These are phyloP conservation scores for Ellobium chinense DNA, from an alignment of 2,888 invertebrate genomes.

Conservation along the genomic window DNA sequence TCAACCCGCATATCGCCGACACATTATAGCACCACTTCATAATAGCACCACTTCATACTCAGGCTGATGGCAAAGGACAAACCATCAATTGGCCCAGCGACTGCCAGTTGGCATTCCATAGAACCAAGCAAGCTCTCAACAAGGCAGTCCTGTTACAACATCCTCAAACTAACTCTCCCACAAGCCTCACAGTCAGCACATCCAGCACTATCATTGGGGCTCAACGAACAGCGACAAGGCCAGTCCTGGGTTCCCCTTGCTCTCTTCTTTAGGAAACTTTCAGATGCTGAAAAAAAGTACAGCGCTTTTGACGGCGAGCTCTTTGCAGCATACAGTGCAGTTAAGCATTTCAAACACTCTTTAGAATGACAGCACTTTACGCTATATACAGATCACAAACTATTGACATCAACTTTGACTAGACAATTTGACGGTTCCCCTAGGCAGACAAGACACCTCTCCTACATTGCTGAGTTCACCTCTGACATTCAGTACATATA, in stretches of 20 bases:
- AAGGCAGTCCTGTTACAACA: slow-evolving; percentile 28
- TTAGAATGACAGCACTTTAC: slow-evolving; percentile 17
- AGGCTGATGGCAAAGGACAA: slow-evolving; percentile 33
- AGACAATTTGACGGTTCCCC: slow-evolving; percentile 26
- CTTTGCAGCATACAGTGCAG: slow-evolving; percentile 1
- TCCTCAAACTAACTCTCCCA: slow-evolving; percentile 26
- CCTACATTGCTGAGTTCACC: slow-evolving; percentile 29
- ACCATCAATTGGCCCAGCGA: slow-evolving; percentile 21
- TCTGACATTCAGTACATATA: slow-evolving; percentile 20
- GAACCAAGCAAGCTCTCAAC: slow-evolving; percentile 31
- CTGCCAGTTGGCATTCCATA: slow-evolving; percentile 29
- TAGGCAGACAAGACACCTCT: slow-evolving; percentile 34
- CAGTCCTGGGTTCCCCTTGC: slow-evolving; percentile 35
- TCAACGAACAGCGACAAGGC: slow-evolving; percentile 31
- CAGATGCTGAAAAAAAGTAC: slow-evolving; percentile 20
- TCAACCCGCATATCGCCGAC: slow-evolving; percentile 29
- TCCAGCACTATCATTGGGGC: slow-evolving; percentile 28
- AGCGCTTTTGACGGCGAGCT: slow-evolving; percentile 18
- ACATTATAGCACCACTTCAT: slow-evolving; percentile 25
- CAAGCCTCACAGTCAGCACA: slow-evolving; percentile 32
- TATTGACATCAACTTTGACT: slow-evolving; percentile 6
- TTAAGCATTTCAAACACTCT: slow-evolving; percentile 23
- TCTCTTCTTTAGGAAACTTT: slow-evolving; percentile 35
- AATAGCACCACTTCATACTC: slow-evolving; percentile 26
- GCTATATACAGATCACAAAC: slow-evolving; percentile 30